Percentiles rank a stretch among this genome's conserved stretches.
Conservation (phyloP, 2,888 invertebrate genomes). For the Crossocerus cetratus region DNA sequence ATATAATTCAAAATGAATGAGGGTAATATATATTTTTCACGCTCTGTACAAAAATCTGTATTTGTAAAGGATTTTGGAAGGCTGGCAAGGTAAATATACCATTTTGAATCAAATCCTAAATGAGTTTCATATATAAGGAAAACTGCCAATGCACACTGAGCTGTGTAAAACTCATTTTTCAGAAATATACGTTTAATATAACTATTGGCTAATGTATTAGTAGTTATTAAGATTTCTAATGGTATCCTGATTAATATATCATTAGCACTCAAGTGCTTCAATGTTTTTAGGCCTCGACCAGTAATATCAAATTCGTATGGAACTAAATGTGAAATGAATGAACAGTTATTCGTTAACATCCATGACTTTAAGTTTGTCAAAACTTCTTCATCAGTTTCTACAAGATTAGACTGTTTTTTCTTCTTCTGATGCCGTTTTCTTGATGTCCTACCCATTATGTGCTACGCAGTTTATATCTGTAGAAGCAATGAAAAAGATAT, state of each 20-base stretch:
- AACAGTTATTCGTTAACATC: constrained; percentile 63
- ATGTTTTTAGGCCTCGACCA: constrained; percentile 85
- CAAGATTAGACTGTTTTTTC: constrained; percentile 43
- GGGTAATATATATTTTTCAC: constrained; percentile 80
- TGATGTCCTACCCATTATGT: constrained; percentile 68
- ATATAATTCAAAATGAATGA: constrained; percentile 78
- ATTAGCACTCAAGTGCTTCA: constrained; percentile 71
- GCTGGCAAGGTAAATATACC: constrained; percentile 83
- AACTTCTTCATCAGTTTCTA: constrained; percentile 44
- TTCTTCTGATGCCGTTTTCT: constrained; percentile 65
- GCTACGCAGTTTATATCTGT: constrained; percentile 49
- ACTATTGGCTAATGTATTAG: constrained; percentile 71
- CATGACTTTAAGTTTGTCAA: constrained; percentile 60
- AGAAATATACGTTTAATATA: constrained; percentile 60
- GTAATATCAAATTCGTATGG: constrained; percentile 80
- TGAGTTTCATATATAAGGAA: constrained; percentile 86
- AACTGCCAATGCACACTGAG: constrained; percentile 86
- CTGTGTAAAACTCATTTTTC: constrained; percentile 65
- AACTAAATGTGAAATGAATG: constrained; percentile 54
- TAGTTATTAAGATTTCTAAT: constrained; percentile 78
- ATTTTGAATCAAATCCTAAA: constrained; percentile 79
- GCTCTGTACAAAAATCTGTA: constrained; percentile 83
- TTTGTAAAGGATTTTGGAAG: constrained; percentile 84
- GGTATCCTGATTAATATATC: constrained; percentile 80
- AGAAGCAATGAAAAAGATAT: constrained; percentile 38